Percentiles rank a stretch among this genome's conserved stretches.
These are phyloP conservation scores for Enhydra lutris DNA, from an alignment of 2,113 vertebrate genomes.

Conservation along the genomic window DNA sequence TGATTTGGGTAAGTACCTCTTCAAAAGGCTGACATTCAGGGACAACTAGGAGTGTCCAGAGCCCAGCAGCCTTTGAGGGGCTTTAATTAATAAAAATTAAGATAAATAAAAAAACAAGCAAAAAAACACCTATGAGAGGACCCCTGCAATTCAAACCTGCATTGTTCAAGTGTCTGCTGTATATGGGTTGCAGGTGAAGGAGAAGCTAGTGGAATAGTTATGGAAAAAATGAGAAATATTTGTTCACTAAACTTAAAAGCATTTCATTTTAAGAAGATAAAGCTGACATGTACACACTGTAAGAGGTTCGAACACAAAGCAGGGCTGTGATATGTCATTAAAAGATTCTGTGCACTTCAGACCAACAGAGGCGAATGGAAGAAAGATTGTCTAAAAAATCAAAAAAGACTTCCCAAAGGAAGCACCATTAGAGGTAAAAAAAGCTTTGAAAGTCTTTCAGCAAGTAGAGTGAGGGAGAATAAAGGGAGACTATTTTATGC, in stretches of 20 bases:
- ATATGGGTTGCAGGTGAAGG: not conserved
- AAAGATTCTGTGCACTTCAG: not conserved
- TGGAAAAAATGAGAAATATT: not conserved
- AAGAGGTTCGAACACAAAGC: not conserved
- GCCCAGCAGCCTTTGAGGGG: not conserved
- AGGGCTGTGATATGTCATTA: not conserved
- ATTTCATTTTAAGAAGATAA: not conserved
- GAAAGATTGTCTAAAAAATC: not conserved
- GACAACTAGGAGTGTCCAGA: not conserved
- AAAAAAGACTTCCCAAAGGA: not conserved
- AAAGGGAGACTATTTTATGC: not conserved
- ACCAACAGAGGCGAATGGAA: not conserved
- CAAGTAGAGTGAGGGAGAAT: accelerated
- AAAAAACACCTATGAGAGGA: not conserved
- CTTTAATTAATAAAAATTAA: too few relatives aligned
- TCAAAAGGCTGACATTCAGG: not conserved
- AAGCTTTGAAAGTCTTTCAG: not conserved
- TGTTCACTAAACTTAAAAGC: not conserved
- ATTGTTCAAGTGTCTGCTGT: not conserved
- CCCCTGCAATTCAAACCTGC: not conserved
- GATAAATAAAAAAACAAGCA: not conserved
- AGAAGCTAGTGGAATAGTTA: not conserved
- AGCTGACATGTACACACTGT: not conserved
- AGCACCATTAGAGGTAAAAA: not conserved
- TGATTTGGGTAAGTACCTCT: not conserved